These are phyloP conservation scores for Nycticebus coucang DNA, from an alignment of 2,113 vertebrate species.

Conservation along the genomic window DNA sequence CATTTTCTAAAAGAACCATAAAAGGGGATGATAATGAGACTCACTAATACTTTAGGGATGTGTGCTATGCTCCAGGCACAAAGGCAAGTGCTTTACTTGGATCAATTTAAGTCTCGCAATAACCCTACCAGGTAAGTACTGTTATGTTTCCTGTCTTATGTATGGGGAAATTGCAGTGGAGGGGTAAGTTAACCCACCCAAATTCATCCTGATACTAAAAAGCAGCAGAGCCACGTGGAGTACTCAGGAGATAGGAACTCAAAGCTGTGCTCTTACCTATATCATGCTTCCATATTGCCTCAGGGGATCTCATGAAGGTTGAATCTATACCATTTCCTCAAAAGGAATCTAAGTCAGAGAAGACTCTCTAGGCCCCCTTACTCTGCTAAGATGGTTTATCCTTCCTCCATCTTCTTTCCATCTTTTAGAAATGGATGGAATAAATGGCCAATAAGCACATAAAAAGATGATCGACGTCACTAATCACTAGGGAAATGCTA, in stretches of 20 bases:
- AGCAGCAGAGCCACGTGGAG: neutral
- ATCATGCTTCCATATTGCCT: neutral
- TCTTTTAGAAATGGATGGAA: conserved; percentile 34
- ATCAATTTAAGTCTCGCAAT: neutral
- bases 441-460: neutral
- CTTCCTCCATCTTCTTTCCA: neutral
- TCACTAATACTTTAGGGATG: neutral
- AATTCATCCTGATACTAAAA: neutral
- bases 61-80: neutral
- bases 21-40: neutral
- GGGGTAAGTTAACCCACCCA: neutral
- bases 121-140: neutral
- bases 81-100: neutral
- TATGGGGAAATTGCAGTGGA: neutral
- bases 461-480: neutral
- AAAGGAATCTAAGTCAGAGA: neutral
- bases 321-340: neutral
- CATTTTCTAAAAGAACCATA: neutral
- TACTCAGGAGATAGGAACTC: neutral
- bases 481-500: neutral
- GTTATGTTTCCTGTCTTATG: neutral
- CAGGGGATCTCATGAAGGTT: neutral
- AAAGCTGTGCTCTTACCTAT: neutral
- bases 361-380: neutral
- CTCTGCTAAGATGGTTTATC: neutral